These are phyloP conservation scores for Cryptops parisi DNA, from an alignment of 2,888 invertebrate genomes.

Conservation along the genomic window DNA sequence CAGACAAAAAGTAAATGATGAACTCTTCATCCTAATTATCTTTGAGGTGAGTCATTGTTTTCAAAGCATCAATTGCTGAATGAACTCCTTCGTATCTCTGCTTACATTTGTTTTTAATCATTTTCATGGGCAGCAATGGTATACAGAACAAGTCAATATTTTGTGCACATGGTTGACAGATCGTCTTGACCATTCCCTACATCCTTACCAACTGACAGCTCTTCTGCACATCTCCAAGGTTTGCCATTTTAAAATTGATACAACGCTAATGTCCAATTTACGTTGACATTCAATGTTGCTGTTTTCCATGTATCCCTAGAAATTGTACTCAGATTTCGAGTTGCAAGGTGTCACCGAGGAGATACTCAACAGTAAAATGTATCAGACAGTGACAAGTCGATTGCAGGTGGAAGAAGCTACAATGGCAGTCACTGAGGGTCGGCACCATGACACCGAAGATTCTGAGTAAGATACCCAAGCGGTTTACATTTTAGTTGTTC, in stretches of 20 bases:
- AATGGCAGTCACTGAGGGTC: constrained; percentile 66
- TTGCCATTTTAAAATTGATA: background rate
- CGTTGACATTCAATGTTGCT: too few relatives aligned
- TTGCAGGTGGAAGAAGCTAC: constrained; percentile 96
- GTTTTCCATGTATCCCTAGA: constrained; percentile 43
- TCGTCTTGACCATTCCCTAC: constrained; percentile 78
- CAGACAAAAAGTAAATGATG: constrained; percentile 83
- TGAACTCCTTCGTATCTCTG: background rate
- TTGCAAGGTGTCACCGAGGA: constrained; percentile 97
- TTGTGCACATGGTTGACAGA: constrained; percentile 90
- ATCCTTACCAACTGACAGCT: constrained; percentile 95
- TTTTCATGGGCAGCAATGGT: constrained; percentile 58
- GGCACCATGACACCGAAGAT: constrained; percentile 23
- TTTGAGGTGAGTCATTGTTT: constrained; percentile 44
- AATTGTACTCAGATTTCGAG: constrained; percentile 98
- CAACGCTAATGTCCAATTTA: background rate
- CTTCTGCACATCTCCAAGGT: constrained; percentile 91
- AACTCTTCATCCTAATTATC: constrained; percentile 64
- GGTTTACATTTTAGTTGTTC: too few relatives aligned
- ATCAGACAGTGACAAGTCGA: constrained; percentile 79
- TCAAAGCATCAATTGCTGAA: background rate
- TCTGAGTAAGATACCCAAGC: too few relatives aligned
- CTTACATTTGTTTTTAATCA: background rate
- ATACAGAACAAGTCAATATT: constrained; percentile 82
- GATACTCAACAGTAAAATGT: constrained; percentile 86